phyloP scores from a whole-genome alignment of 1,140 invertebrate genomes.

The Ruditapes philippinarum region DNA sequence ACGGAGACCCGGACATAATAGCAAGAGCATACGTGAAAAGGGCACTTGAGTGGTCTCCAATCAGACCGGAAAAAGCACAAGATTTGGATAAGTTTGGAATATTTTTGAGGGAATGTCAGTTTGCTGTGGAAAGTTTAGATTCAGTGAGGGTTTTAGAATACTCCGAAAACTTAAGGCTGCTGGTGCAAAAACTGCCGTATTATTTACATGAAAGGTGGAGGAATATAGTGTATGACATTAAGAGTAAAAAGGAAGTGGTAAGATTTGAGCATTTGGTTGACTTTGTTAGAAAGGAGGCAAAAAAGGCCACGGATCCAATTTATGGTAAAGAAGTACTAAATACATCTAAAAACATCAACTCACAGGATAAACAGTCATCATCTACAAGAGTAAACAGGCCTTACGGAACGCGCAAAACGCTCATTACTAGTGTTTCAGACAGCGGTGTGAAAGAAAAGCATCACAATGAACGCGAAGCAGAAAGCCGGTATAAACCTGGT shows the following conservation, averaged over 20 bases:
- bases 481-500: neutral
- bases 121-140: conserved; percentile 50
- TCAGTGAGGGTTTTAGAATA: conserved; percentile 37
- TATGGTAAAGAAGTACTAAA: neutral
- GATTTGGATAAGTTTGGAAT: conserved; percentile 61
- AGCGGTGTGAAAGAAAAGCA: neutral
- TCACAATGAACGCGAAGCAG: neutral
- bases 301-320: neutral
- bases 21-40: conserved; percentile 65
- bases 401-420: too few relatives aligned
- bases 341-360: neutral
- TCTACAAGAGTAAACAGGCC: neutral
- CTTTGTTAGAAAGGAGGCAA: neutral
- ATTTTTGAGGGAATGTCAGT: conserved; percentile 55
- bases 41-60: conserved; percentile 48
- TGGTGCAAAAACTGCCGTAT: conserved; percentile 12
- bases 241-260: neutral
- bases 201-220: neutral
- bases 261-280: neutral
- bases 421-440: neutral
- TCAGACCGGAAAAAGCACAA: conserved; percentile 49
- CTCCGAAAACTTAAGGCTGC: conserved; percentile 45
- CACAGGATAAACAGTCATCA: neutral
- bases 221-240: neutral
- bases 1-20: conserved; percentile 62